Percentiles rank a stretch among this genome's conserved stretches.
Evolutionary conservation across 35 echinoderm and acorn worm genomes (phyloP).

Genomic region (Apostichopus japonicus): DNA sequence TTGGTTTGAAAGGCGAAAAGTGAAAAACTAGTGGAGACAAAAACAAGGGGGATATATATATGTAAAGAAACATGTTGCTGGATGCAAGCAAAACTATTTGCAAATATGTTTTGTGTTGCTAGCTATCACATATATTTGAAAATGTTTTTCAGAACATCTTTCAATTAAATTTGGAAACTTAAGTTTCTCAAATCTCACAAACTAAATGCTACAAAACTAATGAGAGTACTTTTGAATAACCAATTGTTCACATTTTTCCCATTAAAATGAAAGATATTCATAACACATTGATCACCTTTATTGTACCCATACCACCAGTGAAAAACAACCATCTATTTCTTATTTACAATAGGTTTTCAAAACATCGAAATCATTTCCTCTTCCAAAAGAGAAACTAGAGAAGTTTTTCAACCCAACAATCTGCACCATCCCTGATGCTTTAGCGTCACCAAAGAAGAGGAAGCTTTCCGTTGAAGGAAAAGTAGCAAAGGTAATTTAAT

Average conservation of each 20-base stretch:
- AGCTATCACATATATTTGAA: too few relatives aligned
- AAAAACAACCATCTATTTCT: background rate
- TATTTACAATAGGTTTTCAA: background rate
- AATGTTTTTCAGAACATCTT: too few relatives aligned
- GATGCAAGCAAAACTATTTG: too few relatives aligned
- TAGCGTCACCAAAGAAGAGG: slow-evolving; percentile 16
- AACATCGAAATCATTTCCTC: background rate
- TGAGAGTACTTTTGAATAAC: too few relatives aligned
- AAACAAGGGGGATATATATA: too few relatives aligned
- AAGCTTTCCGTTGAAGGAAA: background rate
- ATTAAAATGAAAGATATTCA: background rate
- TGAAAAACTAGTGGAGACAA: too few relatives aligned
- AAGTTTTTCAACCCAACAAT: background rate
- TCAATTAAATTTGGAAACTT: too few relatives aligned
- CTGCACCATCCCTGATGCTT: slow-evolving; percentile 9
- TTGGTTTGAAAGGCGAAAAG: too few relatives aligned
- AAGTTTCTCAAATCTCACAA: background rate
- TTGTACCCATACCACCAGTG: background rate
- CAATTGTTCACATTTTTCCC: background rate
- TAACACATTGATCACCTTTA: background rate
- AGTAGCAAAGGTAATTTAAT: background rate
- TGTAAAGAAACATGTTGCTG: too few relatives aligned
- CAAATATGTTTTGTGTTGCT: too few relatives aligned
- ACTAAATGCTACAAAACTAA: background rate
- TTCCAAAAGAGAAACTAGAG: background rate